phyloP scores from a whole-genome alignment of 1,140 invertebrate species.

The Drosophila pseudoobscura region DNA sequence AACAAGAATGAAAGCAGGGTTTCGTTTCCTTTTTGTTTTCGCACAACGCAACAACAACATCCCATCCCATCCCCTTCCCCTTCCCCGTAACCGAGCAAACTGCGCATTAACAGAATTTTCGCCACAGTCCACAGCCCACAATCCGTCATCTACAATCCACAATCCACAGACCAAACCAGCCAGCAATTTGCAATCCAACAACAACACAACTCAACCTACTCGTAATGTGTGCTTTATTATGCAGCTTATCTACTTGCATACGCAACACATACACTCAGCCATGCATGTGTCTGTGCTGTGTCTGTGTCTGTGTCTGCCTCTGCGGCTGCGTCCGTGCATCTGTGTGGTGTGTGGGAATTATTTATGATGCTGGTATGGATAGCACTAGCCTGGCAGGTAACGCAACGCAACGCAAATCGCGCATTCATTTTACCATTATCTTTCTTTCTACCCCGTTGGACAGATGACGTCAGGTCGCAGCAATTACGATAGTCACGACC shows the following conservation, averaged over 20 bases:
- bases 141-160: neutral
- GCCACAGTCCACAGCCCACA: neutral
- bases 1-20: neutral
- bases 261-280: neutral
- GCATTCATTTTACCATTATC: conserved; percentile 23
- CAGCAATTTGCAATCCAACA: conserved; percentile 2
- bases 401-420: conserved; percentile 4
- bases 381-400: neutral
- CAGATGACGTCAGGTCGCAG: conserved; percentile 21
- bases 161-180: neutral
- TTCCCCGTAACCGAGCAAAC: conserved; percentile 4
- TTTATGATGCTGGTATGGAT: conserved; percentile 12
- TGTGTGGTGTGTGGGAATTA: neutral
- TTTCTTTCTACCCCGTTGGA: neutral
- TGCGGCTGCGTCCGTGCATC: neutral
- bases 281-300: neutral
- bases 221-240: conserved; percentile 26
- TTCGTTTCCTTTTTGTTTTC: too few relatives aligned
- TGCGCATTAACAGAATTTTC: conserved; percentile 23
- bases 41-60: too few relatives aligned
- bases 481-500: conserved; percentile 12
- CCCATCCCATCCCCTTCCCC: neutral
- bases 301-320: conserved; percentile 8
- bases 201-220: conserved; percentile 7
- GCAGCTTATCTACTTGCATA: conserved; percentile 30